Percentiles rank a stretch among this genome's conserved stretches.
phyloP scores from a whole-genome alignment of 2,797 vertebrate genomes.

The Macroramphosus scolopax region DNA sequence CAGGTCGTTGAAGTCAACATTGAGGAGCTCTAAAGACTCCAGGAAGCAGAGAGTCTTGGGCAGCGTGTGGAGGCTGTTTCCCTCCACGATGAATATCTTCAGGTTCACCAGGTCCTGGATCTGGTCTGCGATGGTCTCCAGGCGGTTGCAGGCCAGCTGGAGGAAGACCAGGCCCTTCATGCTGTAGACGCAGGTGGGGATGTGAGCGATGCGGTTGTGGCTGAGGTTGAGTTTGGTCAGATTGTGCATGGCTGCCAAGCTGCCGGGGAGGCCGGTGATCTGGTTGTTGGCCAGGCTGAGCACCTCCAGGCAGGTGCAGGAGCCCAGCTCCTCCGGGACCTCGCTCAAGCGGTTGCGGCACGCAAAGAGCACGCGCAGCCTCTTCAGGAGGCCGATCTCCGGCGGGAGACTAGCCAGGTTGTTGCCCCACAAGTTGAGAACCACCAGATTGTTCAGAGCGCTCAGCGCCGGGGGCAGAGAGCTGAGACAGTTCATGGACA shows the following conservation, averaged over 20 bases:
- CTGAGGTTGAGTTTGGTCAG: constrained; percentile 92
- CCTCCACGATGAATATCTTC: constrained; percentile 89
- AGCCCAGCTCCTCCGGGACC: constrained; percentile 86
- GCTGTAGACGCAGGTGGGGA: constrained; percentile 87
- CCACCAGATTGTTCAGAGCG: constrained; percentile 83
- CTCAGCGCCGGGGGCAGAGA: constrained; percentile 80
- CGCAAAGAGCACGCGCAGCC: constrained; percentile 86
- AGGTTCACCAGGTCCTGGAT: constrained; percentile 86
- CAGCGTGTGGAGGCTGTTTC: constrained; percentile 84
- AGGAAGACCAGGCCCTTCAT: constrained; percentile 88
- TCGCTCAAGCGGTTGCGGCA: constrained; percentile 88
- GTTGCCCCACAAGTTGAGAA: constrained; percentile 89
- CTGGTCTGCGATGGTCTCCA: constrained; percentile 90
- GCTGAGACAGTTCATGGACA: constrained; percentile 86
- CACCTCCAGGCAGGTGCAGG: constrained; percentile 86
- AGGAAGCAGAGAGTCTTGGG: constrained; percentile 86
- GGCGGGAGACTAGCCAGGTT: constrained; percentile 84
- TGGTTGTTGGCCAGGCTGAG: constrained; percentile 91
- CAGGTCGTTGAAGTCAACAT: constrained; percentile 87
- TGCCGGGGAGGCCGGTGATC: constrained; percentile 82
- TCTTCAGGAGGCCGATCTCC: constrained; percentile 86
- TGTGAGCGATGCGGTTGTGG: constrained; percentile 86
- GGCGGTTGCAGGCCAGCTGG: constrained; percentile 87
- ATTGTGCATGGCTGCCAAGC: constrained; percentile 76
- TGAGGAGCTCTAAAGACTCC: constrained; percentile 85